Percentiles rank a stretch among this genome's conserved stretches.
phyloP scores from a whole-genome alignment of 2,888 invertebrate genomes.

The Drosophila mimetica region DNA sequence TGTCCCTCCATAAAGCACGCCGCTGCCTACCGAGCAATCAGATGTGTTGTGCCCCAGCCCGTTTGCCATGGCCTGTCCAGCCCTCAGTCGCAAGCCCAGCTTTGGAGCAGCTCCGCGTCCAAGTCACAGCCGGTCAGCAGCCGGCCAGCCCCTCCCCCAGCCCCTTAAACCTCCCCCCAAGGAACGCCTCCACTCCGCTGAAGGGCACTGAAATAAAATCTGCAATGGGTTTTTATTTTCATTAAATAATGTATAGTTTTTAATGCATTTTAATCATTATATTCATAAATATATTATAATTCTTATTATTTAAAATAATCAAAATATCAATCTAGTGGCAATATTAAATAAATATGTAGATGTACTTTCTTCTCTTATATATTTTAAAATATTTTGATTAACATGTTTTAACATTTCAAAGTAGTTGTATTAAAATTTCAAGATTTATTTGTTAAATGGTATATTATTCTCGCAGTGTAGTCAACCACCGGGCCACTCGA shows the following conservation, averaged over 20 bases:
- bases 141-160: constrained; percentile 21
- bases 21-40: constrained; percentile 64
- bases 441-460: background rate
- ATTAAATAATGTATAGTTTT: too few species aligned
- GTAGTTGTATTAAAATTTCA: too few species aligned
- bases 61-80: constrained; percentile 48
- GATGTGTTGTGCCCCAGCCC: constrained; percentile 60
- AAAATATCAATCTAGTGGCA: too few species aligned
- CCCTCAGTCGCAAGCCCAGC: constrained; percentile 29
- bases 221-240: too few species aligned
- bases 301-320: too few species aligned
- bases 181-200: constrained; percentile 28
- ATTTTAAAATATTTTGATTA: too few species aligned
- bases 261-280: background rate
- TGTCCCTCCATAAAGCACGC: constrained; percentile 61
- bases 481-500: constrained; percentile 16
- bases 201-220: constrained; percentile 3
- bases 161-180: constrained; percentile 34
- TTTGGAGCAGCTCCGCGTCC: constrained; percentile 12
- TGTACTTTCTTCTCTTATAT: too few species aligned
- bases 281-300: too few species aligned
- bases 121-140: constrained; percentile 29
- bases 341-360: too few species aligned
- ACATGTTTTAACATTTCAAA: too few species aligned
- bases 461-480: constrained; percentile 9